These are phyloP conservation scores for Pristionchus mayeri DNA, from an alignment of 2,888 invertebrate species.

Conservation along the genomic window DNA sequence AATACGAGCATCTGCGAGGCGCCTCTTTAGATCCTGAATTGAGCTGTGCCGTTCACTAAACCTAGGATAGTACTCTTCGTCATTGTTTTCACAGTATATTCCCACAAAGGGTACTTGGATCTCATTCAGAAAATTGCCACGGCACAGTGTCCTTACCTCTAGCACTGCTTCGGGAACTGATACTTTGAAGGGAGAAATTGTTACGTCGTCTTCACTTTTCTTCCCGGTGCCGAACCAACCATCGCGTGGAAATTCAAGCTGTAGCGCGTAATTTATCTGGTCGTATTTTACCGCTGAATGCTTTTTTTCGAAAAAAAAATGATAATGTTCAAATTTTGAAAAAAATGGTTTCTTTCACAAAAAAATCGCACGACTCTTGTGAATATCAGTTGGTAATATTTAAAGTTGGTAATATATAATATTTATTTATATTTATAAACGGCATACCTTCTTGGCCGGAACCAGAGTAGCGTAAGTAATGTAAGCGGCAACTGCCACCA, in stretches of 20 bases:
- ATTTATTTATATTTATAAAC: no score
- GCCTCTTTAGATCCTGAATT: constrained; percentile 66
- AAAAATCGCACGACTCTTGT: no score
- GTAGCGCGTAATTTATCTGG: no score
- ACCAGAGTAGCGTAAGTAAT: neutral
- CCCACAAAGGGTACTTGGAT: neutral
- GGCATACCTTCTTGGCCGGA: constrained; percentile 6
- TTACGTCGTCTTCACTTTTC: constrained; percentile 58
- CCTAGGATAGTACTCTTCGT: neutral
- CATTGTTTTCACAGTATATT: no score
- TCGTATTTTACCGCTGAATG: no score
- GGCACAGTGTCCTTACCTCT: constrained; percentile 51
- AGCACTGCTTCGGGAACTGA: constrained; percentile 61
- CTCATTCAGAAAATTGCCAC: no score
- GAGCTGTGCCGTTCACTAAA: neutral
- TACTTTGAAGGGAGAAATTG: constrained; percentile 66
- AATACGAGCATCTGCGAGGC: constrained; percentile 79
- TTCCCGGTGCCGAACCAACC: constrained; percentile 66
- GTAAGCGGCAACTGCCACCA: neutral
- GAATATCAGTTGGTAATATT: no score
- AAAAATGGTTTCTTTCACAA: no score
- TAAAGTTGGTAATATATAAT: no score
- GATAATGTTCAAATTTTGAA: no score
- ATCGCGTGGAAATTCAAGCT: neutral
- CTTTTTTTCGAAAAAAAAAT: no score